Conservation (phyloP, 2,888 invertebrate species). For the Thereva nobilitata region DNA sequence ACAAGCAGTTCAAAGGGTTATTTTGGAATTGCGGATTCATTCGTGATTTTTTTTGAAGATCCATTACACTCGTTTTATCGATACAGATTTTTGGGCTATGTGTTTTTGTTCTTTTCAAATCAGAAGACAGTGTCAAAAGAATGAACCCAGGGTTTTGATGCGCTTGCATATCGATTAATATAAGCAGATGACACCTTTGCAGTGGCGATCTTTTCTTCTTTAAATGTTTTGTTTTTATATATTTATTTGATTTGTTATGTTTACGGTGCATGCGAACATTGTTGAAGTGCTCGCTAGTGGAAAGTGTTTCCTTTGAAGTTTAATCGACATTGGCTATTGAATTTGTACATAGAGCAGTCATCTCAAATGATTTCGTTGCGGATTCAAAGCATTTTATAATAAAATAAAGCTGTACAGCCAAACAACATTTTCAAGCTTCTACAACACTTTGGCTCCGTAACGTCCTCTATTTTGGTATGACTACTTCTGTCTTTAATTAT, state of each 20-base stretch:
- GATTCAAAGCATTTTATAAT: neutral
- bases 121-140: conserved; percentile 60
- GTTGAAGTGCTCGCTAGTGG: conserved; percentile 11
- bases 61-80: too few relatives aligned
- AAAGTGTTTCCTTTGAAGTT: conserved; percentile 14
- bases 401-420: neutral
- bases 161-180: neutral
- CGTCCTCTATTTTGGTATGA: conserved; percentile 13
- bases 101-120: conserved; percentile 49
- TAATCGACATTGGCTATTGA: neutral
- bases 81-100: neutral
- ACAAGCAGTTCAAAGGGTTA: too few relatives aligned
- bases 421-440: neutral
- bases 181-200: conserved; percentile 32
- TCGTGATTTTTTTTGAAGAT: too few relatives aligned
- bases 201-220: conserved; percentile 39
- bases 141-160: conserved; percentile 53
- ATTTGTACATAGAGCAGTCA: conserved; percentile 15
- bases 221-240: conserved; percentile 24
- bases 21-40: too few relatives aligned
- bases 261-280: neutral
- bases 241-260: conserved; percentile 27
- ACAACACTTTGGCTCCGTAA: neutral
- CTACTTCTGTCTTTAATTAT: conserved; percentile 2
- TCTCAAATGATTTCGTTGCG: conserved; percentile 20